A percentile compares a stretch with the other conserved stretches of the same genome.
Evolutionary conservation across 2,113 vertebrate genomes (phyloP).

Genomic region (Morone saxatilis): DNA sequence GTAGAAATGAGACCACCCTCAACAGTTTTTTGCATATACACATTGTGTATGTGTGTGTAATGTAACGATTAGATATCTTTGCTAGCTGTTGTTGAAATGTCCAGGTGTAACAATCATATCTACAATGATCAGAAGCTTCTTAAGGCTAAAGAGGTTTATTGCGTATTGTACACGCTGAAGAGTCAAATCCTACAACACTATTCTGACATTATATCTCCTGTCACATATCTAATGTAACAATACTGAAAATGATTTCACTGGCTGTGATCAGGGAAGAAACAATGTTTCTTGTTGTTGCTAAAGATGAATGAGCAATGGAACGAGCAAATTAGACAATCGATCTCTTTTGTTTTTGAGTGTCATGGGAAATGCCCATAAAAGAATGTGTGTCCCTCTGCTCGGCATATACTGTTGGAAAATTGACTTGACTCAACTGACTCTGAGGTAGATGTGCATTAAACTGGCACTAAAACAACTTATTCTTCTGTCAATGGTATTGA

Average conservation of each 20-base stretch:
- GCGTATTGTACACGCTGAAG: neutral
- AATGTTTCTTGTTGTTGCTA: too few species aligned
- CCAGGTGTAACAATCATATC: neutral
- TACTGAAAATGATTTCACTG: neutral
- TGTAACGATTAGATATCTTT: neutral
- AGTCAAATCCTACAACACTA: too few species aligned
- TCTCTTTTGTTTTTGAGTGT: constrained; percentile 22
- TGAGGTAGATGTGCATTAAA: constrained; percentile 40
- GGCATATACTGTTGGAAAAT: neutral
- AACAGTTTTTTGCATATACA: neutral
- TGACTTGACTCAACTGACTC: constrained; percentile 5
- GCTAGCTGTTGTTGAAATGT: neutral
- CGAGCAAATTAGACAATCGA: constrained; percentile 8
- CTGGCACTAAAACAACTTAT: constrained; percentile 39
- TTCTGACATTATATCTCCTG: neutral
- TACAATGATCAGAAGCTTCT: neutral
- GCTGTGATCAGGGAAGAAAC: neutral
- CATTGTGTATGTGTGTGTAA: neutral
- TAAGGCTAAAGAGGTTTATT: neutral
- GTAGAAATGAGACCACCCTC: neutral
- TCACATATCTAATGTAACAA: constrained; percentile 2
- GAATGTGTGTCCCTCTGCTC: neutral
- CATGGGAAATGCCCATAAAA: neutral
- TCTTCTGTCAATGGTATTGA: constrained; percentile 49
- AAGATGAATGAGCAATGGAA: constrained; percentile 21